Evolutionary conservation across 2,113 vertebrate genomes (phyloP), one percentile per base, ranked within the genome.

Genomic region (Pollimyrus isidori): DNA sequence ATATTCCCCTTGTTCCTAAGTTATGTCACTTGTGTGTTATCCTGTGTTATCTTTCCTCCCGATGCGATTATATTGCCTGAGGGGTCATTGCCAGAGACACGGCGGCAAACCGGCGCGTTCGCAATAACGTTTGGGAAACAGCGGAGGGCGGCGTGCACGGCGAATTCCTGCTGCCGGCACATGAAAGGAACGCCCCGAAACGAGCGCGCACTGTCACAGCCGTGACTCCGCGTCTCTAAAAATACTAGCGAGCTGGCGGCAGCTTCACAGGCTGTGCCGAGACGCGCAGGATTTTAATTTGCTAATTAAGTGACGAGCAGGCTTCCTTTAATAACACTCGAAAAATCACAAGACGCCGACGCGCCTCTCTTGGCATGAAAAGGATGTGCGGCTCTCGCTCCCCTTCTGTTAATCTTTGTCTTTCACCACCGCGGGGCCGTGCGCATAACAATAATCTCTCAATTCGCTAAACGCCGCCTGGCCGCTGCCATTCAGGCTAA

Each of bases 221-320:
- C 10, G 9, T 26, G 62, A 69, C 92, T 93, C 95, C 93, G 92
- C 93, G 93, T 91, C 48, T 95, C 94, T 93, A 93, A 95, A 94
- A 95, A 95, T 96, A 96, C 93, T 92, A 46, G 88, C 89, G 92
- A 56, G 88, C 89, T 17, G 91, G 89, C 93, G 90, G 94, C 94
- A 92, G 89, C 89, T 92, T 94, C 94, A 92, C 89, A 87, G 89
- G 89, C 84, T 92, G 92, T 76, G 39, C 91, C 45, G 88, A 91
- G 90, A 90, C 69, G 91, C 88, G 87, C 91, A 88, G 92, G 90
- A 88, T 91, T 91, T 93, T 90, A 88, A 90, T 88, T 92, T 91
- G 95, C 92, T 94, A 95, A 95, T 95, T 92, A 95, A 94, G 93
- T 95, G 94, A 91, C 91, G 90, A 89, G 86, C 89, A 89, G 91